Evolutionary conservation across 1,140 invertebrate genomes (phyloP).

Genomic region (Polypedilum pembai): DNA sequence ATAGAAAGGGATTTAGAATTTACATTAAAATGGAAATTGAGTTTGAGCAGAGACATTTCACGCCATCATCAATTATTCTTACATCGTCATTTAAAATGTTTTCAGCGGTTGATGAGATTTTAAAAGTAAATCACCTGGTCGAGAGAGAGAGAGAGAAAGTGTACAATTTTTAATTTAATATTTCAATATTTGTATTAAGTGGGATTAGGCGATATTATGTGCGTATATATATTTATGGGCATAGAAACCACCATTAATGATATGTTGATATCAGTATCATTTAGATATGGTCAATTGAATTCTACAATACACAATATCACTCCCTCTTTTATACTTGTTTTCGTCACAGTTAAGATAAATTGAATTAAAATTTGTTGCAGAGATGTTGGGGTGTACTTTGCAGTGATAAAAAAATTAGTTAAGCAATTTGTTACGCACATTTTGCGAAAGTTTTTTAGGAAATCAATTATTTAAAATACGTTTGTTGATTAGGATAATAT

Average conservation of each 20-base stretch:
- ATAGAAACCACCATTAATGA: slow-evolving; percentile 17
- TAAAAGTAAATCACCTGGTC: background rate
- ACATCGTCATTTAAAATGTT: background rate
- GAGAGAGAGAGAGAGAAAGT: background rate
- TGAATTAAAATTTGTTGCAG: background rate
- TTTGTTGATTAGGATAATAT: too few species aligned
- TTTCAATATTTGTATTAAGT: too few species aligned
- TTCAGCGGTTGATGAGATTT: background rate
- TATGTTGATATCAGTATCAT: slow-evolving; percentile 27
- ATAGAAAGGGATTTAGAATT: slow-evolving; percentile 28
- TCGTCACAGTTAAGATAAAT: slow-evolving; percentile 9
- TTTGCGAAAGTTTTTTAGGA: background rate
- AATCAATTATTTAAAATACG: too few species aligned
- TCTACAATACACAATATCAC: slow-evolving; percentile 6
- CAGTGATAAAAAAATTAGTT: background rate
- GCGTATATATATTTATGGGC: background rate
- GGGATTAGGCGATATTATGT: background rate
- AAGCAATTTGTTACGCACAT: slow-evolving; percentile 24
- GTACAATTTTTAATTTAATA: background rate
- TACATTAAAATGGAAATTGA: slow-evolving; percentile 24
- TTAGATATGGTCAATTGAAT: slow-evolving; percentile 26
- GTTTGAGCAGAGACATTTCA: slow-evolving; percentile 17
- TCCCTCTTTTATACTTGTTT: background rate
- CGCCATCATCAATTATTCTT: slow-evolving; percentile 27
- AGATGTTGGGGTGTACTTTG: background rate